phyloP scores from a whole-genome alignment of 2,797 vertebrate species.

The Malacoraja senta region DNA sequence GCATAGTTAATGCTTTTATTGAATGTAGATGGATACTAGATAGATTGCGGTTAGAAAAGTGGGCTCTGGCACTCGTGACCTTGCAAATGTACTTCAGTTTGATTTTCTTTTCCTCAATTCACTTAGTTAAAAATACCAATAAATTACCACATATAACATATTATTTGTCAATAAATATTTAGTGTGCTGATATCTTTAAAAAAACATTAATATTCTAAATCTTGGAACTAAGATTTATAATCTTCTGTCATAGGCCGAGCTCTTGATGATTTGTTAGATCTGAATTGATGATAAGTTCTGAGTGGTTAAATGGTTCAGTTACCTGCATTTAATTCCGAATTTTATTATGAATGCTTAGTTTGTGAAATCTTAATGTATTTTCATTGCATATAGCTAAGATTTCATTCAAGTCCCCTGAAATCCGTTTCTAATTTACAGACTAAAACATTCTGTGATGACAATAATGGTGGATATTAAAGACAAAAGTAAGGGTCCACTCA shows the following conservation, averaged over 20 bases:
- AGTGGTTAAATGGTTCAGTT: constrained; percentile 6
- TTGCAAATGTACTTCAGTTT: not conserved
- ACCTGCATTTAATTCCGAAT: not conserved
- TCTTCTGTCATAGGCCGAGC: not conserved
- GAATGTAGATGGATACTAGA: not conserved
- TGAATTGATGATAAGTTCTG: not conserved
- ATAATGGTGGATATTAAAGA: not conserved
- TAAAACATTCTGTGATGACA: not conserved
- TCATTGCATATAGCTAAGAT: not conserved
- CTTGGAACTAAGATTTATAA: not conserved
- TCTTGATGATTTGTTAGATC: not conserved
- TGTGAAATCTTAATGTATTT: constrained; percentile 21
- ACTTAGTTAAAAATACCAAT: not conserved
- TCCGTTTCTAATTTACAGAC: not conserved
- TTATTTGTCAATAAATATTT: not conserved
- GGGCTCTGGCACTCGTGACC: not conserved
- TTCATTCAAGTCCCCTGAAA: not conserved
- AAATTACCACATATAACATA: not conserved
- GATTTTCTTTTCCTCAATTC: not conserved
- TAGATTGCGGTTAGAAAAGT: not conserved
- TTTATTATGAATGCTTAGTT: not conserved
- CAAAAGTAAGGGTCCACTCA: not conserved
- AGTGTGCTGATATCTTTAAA: not conserved
- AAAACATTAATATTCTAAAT: not conserved
- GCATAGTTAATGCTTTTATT: not conserved